These are phyloP conservation scores for Sylvia atricapilla DNA, from an alignment of 2,113 vertebrate species.

Conservation along the genomic window DNA sequence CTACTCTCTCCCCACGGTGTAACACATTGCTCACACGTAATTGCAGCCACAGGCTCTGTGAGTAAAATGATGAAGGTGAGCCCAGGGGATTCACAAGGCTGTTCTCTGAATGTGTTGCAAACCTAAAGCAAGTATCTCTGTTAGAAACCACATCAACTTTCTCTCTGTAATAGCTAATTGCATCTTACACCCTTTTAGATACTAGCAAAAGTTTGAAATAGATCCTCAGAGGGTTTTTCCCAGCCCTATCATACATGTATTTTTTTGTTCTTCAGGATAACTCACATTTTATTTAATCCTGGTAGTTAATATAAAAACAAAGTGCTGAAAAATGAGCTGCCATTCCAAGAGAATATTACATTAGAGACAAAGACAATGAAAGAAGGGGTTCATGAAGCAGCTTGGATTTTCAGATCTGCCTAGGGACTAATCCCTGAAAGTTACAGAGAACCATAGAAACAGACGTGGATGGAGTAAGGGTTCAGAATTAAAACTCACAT, in stretches of 20 bases:
- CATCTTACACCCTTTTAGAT: background rate
- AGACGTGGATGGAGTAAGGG: rapidly evolving
- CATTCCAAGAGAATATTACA: background rate
- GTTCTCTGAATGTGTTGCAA: background rate
- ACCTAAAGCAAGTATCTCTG: background rate
- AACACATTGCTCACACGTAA: background rate
- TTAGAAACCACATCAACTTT: background rate
- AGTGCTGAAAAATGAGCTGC: background rate
- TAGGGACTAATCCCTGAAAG: background rate
- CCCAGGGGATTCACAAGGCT: background rate
- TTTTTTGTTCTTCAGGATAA: background rate
- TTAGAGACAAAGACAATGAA: background rate
- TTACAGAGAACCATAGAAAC: background rate
- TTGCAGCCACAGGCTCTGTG: background rate
- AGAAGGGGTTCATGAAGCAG: background rate
- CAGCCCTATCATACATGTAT: background rate
- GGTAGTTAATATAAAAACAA: background rate
- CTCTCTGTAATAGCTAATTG: background rate
- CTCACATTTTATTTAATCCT: background rate
- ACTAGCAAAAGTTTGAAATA: background rate
- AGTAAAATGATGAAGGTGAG: background rate
- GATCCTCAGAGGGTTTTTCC: background rate
- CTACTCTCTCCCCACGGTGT: background rate
- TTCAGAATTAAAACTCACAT: background rate
- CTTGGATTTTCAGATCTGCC: background rate